Base-by-base conservation (phyloP, 2,888 invertebrate genomes). In the Ochlodes sylvanus region DNA sequence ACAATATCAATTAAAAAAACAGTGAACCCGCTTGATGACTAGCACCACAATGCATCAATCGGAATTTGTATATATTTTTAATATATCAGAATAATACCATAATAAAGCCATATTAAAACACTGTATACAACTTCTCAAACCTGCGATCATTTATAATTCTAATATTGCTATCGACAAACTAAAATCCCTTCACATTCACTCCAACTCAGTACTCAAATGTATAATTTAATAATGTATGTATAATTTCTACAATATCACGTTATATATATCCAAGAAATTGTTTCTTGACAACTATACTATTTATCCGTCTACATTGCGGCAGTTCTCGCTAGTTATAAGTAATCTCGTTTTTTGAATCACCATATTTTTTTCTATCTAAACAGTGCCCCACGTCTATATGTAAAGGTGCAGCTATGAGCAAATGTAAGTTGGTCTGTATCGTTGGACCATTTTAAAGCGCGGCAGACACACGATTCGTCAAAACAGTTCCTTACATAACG, bases 361-460 rank as follows among this genome's bases (percentile, higher is more conserved):
- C 62, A 67, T 67, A 63, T 73, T 74, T 75, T 79, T 82, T 70
- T 76, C 86, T 89, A 89, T 85, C 87, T 89, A 89, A 78, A 77
- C 76, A 75, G 90, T 90, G 90, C 83, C 77, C 76, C 86, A 88
- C 82, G 70, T 86, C 87, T 90, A 86, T 76, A 75, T 76, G 80
- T 47, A 83, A 80, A 83, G 78, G 89, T 90, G 90, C 89, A 84
- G 78, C 88, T 90, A 90, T 89, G 90, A 91, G 90, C 89, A 87
- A 88, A 82, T 84, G 81, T 84, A 81, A 78, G 77, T 85, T 77
- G 76, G 78, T 85, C 86, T 83, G 81, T 79, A 82, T 79, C 81
- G 79, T 84, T 87, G 84, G 88, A 89, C 89, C 91, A 81, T 84
- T 78, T 78, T 72, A 76, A 86, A 84, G 84, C 85, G 75, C 84